Percentiles rank a stretch among this genome's conserved stretches.
Evolutionary conservation across 2,113 vertebrate species (phyloP).

Genomic region (Myanophis thanlyinensis): DNA sequence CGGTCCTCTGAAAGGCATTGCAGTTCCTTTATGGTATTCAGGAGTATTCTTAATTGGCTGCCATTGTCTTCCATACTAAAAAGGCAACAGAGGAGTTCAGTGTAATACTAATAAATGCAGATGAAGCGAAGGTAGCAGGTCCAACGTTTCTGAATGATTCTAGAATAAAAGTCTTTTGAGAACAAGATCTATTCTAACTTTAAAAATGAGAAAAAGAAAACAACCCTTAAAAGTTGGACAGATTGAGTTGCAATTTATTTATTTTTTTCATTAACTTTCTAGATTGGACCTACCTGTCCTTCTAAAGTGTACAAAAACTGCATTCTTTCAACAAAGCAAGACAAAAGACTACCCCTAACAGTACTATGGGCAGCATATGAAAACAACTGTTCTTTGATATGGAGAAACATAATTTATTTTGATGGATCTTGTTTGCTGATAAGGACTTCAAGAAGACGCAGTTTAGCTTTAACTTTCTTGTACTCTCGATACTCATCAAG

Average conservation of each 20-base stretch:
- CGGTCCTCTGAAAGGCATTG: constrained; percentile 67
- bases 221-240: constrained; percentile 66
- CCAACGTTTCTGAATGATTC: constrained; percentile 68
- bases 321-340: constrained; percentile 67
- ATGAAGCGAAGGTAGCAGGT: constrained; percentile 58
- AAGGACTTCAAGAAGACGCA: constrained; percentile 94
- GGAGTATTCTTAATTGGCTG: constrained; percentile 62
- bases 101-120: constrained; percentile 53
- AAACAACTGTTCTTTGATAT: constrained; percentile 61
- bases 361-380: constrained; percentile 59
- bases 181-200: constrained; percentile 57
- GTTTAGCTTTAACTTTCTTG: constrained; percentile 97
- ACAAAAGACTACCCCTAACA: constrained; percentile 69
- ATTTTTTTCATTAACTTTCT: constrained; percentile 47
- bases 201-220: constrained; percentile 45
- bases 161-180: constrained; percentile 63
- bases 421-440: constrained; percentile 99
- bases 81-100: constrained; percentile 69
- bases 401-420: constrained; percentile 78
- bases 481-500: constrained; percentile 94
- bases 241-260: constrained; percentile 58
- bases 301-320: constrained; percentile 67
- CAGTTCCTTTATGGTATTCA: constrained; percentile 68
- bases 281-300: constrained; percentile 60
- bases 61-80: constrained; percentile 51